Evolutionary conservation across 92 coral and sea anemone genomes (phyloP), one percentile per base, ranked within the genome.

Genomic region (Heteractis magnifica): DNA sequence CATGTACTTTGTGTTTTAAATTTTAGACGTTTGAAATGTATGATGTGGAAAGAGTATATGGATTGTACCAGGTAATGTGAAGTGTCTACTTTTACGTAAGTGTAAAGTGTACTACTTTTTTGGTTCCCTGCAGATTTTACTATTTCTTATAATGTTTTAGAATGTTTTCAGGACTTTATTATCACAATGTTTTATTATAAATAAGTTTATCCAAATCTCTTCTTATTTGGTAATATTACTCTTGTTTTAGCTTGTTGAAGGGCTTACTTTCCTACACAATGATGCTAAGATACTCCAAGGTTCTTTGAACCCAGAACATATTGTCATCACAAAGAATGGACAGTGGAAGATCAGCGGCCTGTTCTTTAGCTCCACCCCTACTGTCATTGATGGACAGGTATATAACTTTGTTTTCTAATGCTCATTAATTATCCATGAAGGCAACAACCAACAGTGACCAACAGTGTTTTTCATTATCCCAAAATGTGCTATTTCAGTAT

Each of bases 251-350:
- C 86, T 96, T 76, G 91, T 93, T 13, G 98, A 96, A 87, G 99
- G 97, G 15, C 83, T 96, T 51, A 96, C 92, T 68, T 96, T 96
- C 80, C 96, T 96, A 13, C 99, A 96, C 88, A 96, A 96, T 80
- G 98, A 96, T 81, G 99, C 99, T 44, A 96, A 90, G 86, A 94
- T 94, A 76, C 94, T 96, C 6, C 99, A 94, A 86, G 99, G 94
- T 14, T 94, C 90, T 72, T 84, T 96, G 6, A 88, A 89, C 53
- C 90, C 97, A 26, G 97, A 94, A 79, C 84, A 90, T 72, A 83
- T 96, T 19, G 94, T 93, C 4, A 85, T 96, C 48, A 96, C 99
- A 52, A 94, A 87, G 73, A 94, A 94, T 85, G 99, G 98, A 0
- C 99, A 96, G 70, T 96, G 99, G 99, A 96, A 96, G 84, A 87